Evolutionary conservation across 2,113 vertebrate species (phyloP).

Genomic region (Silurus meridionalis): DNA sequence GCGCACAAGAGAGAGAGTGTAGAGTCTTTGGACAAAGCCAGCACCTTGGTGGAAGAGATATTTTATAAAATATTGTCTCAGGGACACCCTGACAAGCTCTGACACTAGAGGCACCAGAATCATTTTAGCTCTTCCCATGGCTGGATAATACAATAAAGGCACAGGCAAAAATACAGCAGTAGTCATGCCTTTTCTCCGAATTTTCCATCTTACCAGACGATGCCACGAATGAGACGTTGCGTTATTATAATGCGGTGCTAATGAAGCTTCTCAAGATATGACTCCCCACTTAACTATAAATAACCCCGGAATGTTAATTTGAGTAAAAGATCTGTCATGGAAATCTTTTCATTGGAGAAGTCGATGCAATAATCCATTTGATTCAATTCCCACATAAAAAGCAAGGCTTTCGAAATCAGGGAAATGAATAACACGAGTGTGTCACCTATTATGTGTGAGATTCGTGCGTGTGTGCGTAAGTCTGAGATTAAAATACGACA

Average conservation of each 20-base stretch:
- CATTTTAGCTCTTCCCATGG: not conserved
- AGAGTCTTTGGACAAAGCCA: constrained; percentile 35
- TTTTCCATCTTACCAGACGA: not conserved
- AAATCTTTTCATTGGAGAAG: not conserved
- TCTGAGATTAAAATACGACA: not conserved
- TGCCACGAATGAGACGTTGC: not conserved
- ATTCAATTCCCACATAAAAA: not conserved
- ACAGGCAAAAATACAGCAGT: not conserved
- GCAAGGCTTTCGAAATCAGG: not conserved
- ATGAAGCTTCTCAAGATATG: not conserved
- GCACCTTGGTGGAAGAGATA: constrained; percentile 15
- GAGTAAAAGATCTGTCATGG: not conserved
- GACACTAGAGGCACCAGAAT: not conserved
- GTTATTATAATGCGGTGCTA: not conserved
- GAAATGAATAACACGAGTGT: not conserved
- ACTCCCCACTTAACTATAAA: not conserved
- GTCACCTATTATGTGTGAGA: not conserved
- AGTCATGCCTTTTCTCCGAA: not conserved
- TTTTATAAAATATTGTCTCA: constrained; percentile 37
- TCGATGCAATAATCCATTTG: not conserved
- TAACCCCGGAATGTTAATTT: not conserved
- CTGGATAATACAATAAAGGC: not conserved
- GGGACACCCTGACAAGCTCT: constrained; percentile 17
- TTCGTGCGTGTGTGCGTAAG: not conserved
- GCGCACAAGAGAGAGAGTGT: not conserved